A percentile compares a stretch with the other conserved stretches of the same genome.
phyloP scores from a whole-genome alignment of 2,113 vertebrate species.

The Anhinga anhinga region DNA sequence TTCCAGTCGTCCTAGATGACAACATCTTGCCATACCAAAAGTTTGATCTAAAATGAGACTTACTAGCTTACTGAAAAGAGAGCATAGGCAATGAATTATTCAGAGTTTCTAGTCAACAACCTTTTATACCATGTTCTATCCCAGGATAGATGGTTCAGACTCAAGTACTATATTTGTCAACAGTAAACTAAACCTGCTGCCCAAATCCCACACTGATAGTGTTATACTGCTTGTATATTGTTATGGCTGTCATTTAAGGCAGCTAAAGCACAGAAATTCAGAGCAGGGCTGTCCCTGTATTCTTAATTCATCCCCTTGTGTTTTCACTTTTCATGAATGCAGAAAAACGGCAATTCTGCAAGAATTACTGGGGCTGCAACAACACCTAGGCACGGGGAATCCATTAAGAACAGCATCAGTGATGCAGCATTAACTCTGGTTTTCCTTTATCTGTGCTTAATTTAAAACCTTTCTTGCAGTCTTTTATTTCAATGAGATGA shows the following conservation, averaged over 20 bases:
- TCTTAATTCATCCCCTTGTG: not conserved
- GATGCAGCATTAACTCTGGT: not conserved
- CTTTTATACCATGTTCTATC: slow-evolving; percentile 38
- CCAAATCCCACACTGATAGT: slow-evolving; percentile 34
- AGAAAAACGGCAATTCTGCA: not conserved
- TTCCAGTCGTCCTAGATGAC: not conserved
- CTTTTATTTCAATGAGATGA: not conserved
- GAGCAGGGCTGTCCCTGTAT: not conserved
- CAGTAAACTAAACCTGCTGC: slow-evolving; percentile 22
- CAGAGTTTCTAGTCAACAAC: slow-evolving; percentile 39
- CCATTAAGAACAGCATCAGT: not conserved
- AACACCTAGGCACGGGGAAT: not conserved
- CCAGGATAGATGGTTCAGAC: slow-evolving; percentile 30
- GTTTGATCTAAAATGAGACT: slow-evolving; percentile 13
- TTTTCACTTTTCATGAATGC: not conserved
- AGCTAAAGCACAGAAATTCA: slow-evolving; percentile 12
- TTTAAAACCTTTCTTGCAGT: not conserved
- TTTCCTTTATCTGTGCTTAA: slow-evolving; percentile 2
- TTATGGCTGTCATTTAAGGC: slow-evolving; percentile 23
- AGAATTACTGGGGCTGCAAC: not conserved
- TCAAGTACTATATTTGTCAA: slow-evolving; percentile 58
- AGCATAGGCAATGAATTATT: slow-evolving; percentile 35
- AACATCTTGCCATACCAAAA: not conserved
- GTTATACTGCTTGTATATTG: slow-evolving; percentile 27
- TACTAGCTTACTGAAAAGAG: slow-evolving; percentile 1